These are phyloP conservation scores for Clavelina lepadiformis DNA, from an alignment of 23 tunicate genomes.

Conservation along the genomic window DNA sequence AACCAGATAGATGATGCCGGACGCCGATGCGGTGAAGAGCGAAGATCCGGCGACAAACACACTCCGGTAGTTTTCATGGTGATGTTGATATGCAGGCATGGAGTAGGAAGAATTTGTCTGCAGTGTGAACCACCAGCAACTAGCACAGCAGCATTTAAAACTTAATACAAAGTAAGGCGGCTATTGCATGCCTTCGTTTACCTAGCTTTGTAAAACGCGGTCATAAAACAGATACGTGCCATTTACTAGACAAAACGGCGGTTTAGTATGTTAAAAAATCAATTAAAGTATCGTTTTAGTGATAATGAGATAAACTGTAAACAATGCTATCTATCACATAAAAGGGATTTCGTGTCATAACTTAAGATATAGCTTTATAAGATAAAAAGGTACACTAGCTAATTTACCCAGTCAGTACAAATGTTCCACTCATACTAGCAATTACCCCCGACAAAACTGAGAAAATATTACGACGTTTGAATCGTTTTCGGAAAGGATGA, in stretches of 20 bases:
- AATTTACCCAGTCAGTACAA: slow-evolving; percentile 3
- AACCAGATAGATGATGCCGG: slow-evolving; percentile 14
- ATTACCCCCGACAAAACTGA: slow-evolving; percentile 6
- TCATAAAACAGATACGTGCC: too few species aligned
- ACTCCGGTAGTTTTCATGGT: slow-evolving; percentile 7
- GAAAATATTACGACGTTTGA: neutral
- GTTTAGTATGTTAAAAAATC: too few species aligned
- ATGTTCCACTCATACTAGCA: slow-evolving; percentile 15
- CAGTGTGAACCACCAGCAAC: slow-evolving; percentile 44
- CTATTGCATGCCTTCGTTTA: too few species aligned
- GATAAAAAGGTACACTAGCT: neutral
- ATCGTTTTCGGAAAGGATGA: slow-evolving; percentile 9
- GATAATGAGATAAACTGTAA: too few species aligned
- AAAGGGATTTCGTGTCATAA: too few species aligned
- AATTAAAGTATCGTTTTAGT: too few species aligned
- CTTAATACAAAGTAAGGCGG: too few species aligned
- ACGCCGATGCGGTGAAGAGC: neutral
- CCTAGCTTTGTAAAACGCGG: too few species aligned
- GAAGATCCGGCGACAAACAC: slow-evolving; percentile 17
- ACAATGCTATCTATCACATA: too few species aligned
- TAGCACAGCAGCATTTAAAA: too few species aligned
- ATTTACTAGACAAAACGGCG: too few species aligned
- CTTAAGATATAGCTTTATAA: too few species aligned
- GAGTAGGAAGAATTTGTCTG: slow-evolving; percentile 6
- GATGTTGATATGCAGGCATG: slow-evolving; percentile 20